Evolutionary conservation across 2,113 vertebrate genomes (phyloP).

Genomic region (Phyllostomus hastatus): DNA sequence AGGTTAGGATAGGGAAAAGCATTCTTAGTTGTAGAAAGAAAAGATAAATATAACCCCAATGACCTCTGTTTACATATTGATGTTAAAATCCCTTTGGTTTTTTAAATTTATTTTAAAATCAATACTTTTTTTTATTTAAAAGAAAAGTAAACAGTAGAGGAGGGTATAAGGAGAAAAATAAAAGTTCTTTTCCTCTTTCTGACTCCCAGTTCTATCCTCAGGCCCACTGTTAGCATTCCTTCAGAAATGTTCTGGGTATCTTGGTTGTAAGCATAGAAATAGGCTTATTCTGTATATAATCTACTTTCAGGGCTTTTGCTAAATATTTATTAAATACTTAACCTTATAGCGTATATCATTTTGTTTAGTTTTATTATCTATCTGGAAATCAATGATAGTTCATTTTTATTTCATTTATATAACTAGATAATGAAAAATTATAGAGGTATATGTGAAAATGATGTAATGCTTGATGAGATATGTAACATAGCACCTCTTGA

Average conservation of each 20-base stretch:
- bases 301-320: not conserved
- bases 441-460: not conserved
- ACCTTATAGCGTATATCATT: not conserved
- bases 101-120: not conserved
- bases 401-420: not conserved
- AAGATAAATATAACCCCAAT: not conserved
- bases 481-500: not conserved
- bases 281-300: accelerated
- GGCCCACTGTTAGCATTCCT: not conserved
- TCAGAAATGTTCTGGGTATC: not conserved
- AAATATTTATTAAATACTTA: not conserved
- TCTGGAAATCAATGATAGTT: not conserved
- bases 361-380: not conserved
- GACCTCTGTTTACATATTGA: not conserved
- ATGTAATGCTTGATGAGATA: not conserved
- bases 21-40: not conserved
- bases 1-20: not conserved
- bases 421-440: not conserved
- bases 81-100: not conserved
- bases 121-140: not conserved
- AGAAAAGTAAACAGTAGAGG: not conserved
- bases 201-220: not conserved
- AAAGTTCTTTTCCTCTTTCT: not conserved
- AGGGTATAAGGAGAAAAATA: not conserved
- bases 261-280: not conserved